These are phyloP conservation scores for Pristionchus japonicus DNA, from an alignment of 2,888 invertebrate species.

Conservation along the genomic window DNA sequence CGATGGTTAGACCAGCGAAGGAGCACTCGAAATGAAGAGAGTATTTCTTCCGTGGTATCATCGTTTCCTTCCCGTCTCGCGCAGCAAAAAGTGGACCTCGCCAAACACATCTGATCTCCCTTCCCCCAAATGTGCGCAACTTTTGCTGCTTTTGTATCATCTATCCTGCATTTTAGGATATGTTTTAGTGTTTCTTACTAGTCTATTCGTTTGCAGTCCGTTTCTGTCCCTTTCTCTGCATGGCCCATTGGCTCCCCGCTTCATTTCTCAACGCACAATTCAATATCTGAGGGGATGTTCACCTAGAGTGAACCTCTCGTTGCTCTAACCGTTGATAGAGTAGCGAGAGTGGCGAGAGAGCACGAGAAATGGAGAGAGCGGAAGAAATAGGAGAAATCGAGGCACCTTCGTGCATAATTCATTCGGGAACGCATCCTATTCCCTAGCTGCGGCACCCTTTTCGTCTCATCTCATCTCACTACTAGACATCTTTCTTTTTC, in stretches of 20 bases:
- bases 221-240: background rate
- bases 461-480: conserved; percentile 2
- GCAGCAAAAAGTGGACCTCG: background rate
- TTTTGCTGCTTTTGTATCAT: background rate
- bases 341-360: background rate
- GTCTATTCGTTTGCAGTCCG: background rate
- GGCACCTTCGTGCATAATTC: conserved; percentile 29
- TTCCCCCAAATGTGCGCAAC: background rate
- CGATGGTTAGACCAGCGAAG: too few species aligned
- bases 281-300: background rate
- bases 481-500: background rate
- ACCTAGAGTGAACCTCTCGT: background rate
- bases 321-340: background rate
- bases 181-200: too few species aligned
- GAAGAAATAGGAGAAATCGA: background rate
- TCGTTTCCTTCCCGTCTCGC: background rate
- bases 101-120: background rate
- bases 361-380: background rate
- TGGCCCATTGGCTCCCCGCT: background rate
- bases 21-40: too few species aligned
- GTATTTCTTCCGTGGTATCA: too few species aligned
- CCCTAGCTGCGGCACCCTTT: background rate
- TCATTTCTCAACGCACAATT: background rate
- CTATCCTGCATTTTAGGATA: background rate
- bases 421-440: background rate